Percentiles rank a stretch among this genome's conserved stretches.
These are phyloP conservation scores for Indri indri DNA, from an alignment of 2,113 vertebrate genomes.

Conservation along the genomic window DNA sequence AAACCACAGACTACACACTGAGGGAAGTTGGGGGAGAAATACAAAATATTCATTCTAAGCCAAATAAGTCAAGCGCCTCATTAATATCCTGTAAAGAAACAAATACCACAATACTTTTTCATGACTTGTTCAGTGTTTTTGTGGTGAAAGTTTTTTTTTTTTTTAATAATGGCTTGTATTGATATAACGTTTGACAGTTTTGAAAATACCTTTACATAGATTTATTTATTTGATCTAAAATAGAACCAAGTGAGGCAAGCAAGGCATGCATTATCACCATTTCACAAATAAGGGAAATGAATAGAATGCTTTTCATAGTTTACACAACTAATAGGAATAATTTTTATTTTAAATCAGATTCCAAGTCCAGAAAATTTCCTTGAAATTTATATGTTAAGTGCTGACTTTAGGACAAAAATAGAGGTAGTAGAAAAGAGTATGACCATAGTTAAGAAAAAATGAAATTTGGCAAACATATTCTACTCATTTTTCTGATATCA, in stretches of 20 bases:
- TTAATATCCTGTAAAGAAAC: background rate
- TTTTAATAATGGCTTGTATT: too few species aligned
- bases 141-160: background rate
- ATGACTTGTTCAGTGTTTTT: background rate
- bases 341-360: background rate
- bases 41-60: background rate
- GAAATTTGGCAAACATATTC: background rate
- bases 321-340: background rate
- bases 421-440: background rate
- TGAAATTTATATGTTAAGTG: background rate
- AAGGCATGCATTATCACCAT: background rate
- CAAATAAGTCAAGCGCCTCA: background rate
- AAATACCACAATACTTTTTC: background rate
- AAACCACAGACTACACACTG: background rate
- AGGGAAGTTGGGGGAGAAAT: background rate
- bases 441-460: background rate
- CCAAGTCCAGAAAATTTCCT: background rate
- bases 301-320: background rate
- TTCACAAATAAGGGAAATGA: background rate
- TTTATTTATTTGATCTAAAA: slow-evolving; percentile 52
- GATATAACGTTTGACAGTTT: background rate
- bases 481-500: background rate
- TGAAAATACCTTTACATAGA: slow-evolving; percentile 25
- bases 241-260: background rate
- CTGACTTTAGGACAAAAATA: background rate